phyloP scores from a whole-genome alignment of 2,113 vertebrate species.

The Protomyctophum bolini region DNA sequence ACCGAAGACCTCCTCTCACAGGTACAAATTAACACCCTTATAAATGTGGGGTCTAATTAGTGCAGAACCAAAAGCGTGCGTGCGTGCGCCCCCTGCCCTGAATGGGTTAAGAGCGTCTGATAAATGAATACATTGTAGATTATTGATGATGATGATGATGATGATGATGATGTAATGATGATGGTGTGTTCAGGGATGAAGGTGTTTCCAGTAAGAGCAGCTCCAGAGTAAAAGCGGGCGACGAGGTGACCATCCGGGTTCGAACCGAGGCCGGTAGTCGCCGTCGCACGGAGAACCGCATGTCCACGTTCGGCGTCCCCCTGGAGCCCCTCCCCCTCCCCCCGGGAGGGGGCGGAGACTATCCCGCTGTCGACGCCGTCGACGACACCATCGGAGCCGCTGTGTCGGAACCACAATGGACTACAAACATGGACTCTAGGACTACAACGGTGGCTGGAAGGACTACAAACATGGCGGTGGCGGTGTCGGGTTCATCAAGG shows the following conservation, averaged over 20 bases:
- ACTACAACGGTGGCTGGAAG: not conserved
- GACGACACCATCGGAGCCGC: not conserved
- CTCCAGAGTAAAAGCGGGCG: slow-evolving; percentile 32
- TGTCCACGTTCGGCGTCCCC: slow-evolving; percentile 79
- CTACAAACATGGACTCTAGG: too few relatives aligned
- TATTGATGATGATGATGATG: too few relatives aligned
- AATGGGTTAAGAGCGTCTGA: too few relatives aligned
- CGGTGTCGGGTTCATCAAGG: not conserved
- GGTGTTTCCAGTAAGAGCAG: not conserved
- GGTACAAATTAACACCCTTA: too few relatives aligned
- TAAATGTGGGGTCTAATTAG: too few relatives aligned
- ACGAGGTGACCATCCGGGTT: slow-evolving; percentile 72
- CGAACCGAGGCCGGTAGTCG: slow-evolving; percentile 35
- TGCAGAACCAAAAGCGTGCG: too few relatives aligned
- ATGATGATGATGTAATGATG: too few relatives aligned
- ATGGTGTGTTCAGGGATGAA: too few relatives aligned
- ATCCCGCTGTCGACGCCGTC: not conserved
- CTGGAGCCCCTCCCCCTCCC: slow-evolving; percentile 42
- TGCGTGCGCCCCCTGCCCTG: too few relatives aligned
- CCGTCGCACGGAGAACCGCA: slow-evolving; percentile 75
- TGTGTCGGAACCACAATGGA: too few relatives aligned
- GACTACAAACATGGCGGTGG: slow-evolving; percentile 31
- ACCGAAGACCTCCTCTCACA: slow-evolving; percentile 32
- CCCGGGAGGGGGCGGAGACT: not conserved
- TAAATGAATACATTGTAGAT: too few relatives aligned